A percentile compares a stretch with the other conserved stretches of the same genome.
phyloP scores from a whole-genome alignment of 2,113 vertebrate genomes.

The Talpa occidentalis region DNA sequence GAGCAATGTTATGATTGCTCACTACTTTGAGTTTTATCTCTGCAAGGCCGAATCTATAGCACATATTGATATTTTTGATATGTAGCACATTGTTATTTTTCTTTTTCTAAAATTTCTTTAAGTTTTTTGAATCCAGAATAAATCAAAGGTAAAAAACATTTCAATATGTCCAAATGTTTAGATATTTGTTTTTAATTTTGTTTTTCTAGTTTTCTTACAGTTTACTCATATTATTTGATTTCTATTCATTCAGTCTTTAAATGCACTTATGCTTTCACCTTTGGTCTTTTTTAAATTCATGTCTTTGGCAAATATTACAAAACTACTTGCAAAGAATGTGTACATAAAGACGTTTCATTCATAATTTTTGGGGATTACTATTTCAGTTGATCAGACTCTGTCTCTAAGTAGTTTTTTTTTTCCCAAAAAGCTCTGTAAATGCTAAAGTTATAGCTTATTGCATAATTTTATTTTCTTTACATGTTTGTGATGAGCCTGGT shows the following conservation, averaged over 20 bases:
- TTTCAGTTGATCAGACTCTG: not conserved
- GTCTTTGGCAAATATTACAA: not conserved
- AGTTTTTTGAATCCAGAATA: not conserved
- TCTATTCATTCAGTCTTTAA: conserved; percentile 25
- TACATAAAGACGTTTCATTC: not conserved
- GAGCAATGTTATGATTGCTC: not conserved
- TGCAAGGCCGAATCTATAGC: not conserved
- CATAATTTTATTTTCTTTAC: conserved; percentile 14
- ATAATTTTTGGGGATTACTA: not conserved
- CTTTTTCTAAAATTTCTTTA: not conserved
- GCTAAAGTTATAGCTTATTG: not conserved
- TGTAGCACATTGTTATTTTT: not conserved
- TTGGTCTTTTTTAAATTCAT: not conserved
- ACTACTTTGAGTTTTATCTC: not conserved
- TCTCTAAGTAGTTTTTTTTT: not conserved
- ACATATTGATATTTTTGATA: not conserved
- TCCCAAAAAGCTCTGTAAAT: not conserved
- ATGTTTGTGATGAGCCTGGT: not conserved
- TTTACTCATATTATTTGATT: not conserved
- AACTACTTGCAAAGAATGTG: not conserved
- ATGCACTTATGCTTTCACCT: not conserved
- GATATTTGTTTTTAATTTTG: conserved; percentile 6
- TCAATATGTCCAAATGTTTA: not conserved
- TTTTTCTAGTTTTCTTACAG: not conserved
- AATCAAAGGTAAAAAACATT: conserved; percentile 13